phyloP scores from a whole-genome alignment of 2,797 vertebrate species.

The Amphiprion clarkii region DNA sequence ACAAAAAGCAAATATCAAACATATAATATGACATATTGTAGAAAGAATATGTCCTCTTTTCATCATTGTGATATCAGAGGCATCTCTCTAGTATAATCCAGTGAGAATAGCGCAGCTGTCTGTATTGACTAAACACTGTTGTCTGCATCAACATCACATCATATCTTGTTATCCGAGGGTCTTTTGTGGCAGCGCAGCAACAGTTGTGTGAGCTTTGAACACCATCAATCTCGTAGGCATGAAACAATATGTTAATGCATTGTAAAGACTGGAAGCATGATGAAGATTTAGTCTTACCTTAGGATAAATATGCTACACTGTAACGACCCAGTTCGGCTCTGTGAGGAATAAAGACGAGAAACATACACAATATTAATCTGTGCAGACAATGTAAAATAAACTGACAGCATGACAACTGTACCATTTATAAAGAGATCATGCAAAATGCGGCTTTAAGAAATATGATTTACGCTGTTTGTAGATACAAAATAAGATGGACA shows the following conservation, averaged over 20 bases:
- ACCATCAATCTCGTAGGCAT: conserved; percentile 37
- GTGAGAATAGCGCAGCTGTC: conserved; percentile 61
- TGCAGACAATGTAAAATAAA: conserved; percentile 1
- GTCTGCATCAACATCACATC: conserved; percentile 70
- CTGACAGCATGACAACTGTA: background rate
- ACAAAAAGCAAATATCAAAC: conserved; percentile 20
- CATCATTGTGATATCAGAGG: conserved; percentile 62
- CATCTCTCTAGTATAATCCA: conserved; percentile 51
- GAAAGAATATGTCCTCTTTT: conserved; percentile 35
- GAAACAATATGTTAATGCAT: conserved; percentile 56
- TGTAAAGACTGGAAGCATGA: conserved; percentile 13
- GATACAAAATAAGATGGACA: too few relatives aligned
- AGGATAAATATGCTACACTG: conserved; percentile 69
- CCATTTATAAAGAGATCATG: conserved; percentile 1
- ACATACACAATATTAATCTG: conserved; percentile 15
- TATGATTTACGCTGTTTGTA: conserved; percentile 5
- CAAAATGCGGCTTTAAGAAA: conserved; percentile 20
- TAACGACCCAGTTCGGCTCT: conserved; percentile 68
- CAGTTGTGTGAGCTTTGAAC: conserved; percentile 73
- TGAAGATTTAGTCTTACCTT: conserved; percentile 78
- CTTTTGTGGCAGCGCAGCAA: conserved; percentile 69
- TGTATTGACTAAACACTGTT: conserved; percentile 69
- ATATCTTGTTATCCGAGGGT: conserved; percentile 68
- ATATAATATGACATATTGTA: conserved; percentile 19
- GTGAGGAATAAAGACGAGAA: conserved; percentile 58